Evolutionary conservation across 2,797 vertebrate species (phyloP), one percentile per base, ranked within the genome.

Genomic region (Periparus ater): DNA sequence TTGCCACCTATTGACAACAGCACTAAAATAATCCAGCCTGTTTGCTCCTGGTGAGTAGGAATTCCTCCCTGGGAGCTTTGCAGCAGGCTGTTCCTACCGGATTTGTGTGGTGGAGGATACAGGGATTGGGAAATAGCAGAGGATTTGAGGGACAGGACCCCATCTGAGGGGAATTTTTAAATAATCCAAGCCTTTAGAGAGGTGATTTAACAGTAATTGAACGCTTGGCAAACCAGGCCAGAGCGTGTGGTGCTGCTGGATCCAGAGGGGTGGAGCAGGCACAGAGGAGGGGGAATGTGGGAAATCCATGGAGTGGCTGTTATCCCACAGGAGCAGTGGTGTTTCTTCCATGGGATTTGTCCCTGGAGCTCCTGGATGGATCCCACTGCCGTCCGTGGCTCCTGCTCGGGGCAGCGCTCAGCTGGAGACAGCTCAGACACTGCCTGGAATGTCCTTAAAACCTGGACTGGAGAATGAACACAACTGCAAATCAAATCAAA

Each of bases 1-100:
- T 97, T 97, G 95, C 93, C 91, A 95, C 94, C 93, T 97, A 94
- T 95, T 95, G 96, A 97, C 94, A 96, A 29, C 45, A 70, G 47
- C 70, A n/a, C 70, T 20, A 23, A 96, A 96, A 94, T 70, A 61
- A 85, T 67, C 50, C 79, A 91, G 77, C 61, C 38, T 42, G 6
- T 38, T 92, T 82, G 62, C 78, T 88, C 20, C 76, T 53, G 16
- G 40, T 61, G 77, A 85, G 79, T 9, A 79, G 65, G 38, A 78
- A 91, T 54, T 61, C 44, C 45, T 93, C 60, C 72, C 79, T 10
- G 66, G 71, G 44, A 82, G 84, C 87, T 60, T 22, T 29, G 50
- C n/a, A 34, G 45, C 68, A 75, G 73, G 11, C n/a, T 44, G 36
- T 22, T 88, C 85, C 81, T 40, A 3, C 25, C 44, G 53, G 76